A percentile compares a stretch with the other conserved stretches of the same genome.
Conservation (phyloP, 2,113 vertebrate species). For the Ailuropoda melanoleuca region DNA sequence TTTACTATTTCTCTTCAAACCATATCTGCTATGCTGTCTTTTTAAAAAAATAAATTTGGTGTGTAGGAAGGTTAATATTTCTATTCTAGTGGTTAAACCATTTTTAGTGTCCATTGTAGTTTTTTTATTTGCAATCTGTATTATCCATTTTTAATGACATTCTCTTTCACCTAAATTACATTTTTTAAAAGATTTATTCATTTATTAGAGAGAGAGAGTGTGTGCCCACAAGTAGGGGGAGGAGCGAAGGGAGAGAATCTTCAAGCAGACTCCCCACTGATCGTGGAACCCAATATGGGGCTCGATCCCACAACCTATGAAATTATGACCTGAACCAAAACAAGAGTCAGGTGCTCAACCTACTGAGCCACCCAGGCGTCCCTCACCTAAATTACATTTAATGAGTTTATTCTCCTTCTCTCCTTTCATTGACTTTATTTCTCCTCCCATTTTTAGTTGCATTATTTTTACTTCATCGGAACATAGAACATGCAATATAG, state of each 20-base stretch:
- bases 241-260: background rate
- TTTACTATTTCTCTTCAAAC: background rate
- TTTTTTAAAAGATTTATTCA: background rate
- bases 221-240: background rate
- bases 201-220: background rate
- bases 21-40: background rate
- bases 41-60: background rate
- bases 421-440: background rate
- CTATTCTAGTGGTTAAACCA: background rate
- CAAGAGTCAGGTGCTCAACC: background rate
- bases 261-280: background rate
- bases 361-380: background rate
- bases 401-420: background rate
- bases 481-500: background rate
- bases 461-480: background rate
- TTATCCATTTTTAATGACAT: background rate
- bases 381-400: background rate
- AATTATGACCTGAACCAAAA: background rate
- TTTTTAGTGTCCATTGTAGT: background rate
- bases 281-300: background rate
- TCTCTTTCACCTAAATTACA: background rate
- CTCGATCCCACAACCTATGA: background rate
- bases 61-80: background rate
- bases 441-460: background rate
- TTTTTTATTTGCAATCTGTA: background rate